These are phyloP conservation scores for Propithecus coquereli DNA, from an alignment of 2,113 vertebrate species.

Conservation along the genomic window DNA sequence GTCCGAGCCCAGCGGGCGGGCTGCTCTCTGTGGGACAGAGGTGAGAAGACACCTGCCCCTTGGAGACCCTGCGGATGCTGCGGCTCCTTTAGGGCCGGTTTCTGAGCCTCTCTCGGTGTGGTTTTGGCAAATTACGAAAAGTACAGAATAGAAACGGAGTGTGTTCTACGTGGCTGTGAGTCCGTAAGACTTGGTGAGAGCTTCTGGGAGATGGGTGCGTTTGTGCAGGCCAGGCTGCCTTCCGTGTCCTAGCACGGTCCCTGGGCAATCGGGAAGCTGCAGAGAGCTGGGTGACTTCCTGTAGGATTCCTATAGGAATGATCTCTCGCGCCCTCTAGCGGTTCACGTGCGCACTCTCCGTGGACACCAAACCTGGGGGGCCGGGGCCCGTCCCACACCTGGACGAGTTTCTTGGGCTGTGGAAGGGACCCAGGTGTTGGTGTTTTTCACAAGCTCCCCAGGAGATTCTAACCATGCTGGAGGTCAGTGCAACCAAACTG, in stretches of 20 bases:
- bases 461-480: background rate
- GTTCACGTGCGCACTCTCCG: rapidly evolving
- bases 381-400: rapidly evolving
- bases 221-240: rapidly evolving
- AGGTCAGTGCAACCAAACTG: background rate
- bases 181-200: background rate
- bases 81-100: background rate
- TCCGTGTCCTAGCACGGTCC: rapidly evolving
- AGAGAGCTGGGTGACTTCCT: rapidly evolving
- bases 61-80: no score
- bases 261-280: rapidly evolving
- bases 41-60: background rate
- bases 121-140: background rate
- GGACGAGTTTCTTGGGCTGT: no score
- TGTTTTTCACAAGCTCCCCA: background rate
- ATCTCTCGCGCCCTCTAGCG: background rate
- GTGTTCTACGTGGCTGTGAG: background rate
- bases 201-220: background rate
- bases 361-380: rapidly evolving
- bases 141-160: background rate
- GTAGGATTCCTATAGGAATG: rapidly evolving
- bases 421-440: no score
- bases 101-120: background rate
- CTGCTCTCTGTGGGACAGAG: background rate
- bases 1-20: background rate